Conservation (phyloP, 2,113 vertebrate species). For the Notarius quadriscutis region DNA sequence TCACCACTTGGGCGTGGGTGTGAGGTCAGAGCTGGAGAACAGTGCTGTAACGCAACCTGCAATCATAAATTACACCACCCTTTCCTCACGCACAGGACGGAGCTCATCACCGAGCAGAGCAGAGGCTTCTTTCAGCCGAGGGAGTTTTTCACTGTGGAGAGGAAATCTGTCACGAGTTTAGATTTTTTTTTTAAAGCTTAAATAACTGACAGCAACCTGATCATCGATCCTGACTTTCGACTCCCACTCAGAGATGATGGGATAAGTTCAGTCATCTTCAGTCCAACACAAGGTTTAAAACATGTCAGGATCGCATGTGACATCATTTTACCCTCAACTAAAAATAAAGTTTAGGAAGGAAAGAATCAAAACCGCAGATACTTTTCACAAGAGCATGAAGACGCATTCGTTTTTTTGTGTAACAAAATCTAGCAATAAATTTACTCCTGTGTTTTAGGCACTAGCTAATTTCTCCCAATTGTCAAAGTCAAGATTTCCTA, state of each 20-base stretch:
- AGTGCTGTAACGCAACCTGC: conserved; percentile 1
- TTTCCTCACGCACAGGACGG: neutral
- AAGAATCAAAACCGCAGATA: no score
- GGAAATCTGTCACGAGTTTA: neutral
- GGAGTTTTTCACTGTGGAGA: neutral
- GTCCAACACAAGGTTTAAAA: neutral
- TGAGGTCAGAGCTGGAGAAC: conserved; percentile 15
- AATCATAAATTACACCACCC: conserved; percentile 43
- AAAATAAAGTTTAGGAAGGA: no score
- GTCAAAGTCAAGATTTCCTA: neutral
- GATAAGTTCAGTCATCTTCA: neutral
- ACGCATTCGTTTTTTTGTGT: no score
- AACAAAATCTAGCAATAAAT: neutral
- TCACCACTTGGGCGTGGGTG: conserved; percentile 30
- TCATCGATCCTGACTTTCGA: neutral
- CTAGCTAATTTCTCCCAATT: neutral
- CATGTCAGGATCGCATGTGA: no score
- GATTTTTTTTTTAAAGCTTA: neutral
- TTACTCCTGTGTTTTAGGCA: neutral
- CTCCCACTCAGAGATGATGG: neutral
- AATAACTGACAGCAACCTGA: neutral
- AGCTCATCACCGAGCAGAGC: conserved; percentile 12
- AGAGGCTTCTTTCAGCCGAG: conserved; percentile 3
- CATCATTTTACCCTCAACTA: no score
- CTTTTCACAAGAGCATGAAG: no score